phyloP scores from a whole-genome alignment of 2,888 invertebrate genomes.

The Drosophila meridionalis region DNA sequence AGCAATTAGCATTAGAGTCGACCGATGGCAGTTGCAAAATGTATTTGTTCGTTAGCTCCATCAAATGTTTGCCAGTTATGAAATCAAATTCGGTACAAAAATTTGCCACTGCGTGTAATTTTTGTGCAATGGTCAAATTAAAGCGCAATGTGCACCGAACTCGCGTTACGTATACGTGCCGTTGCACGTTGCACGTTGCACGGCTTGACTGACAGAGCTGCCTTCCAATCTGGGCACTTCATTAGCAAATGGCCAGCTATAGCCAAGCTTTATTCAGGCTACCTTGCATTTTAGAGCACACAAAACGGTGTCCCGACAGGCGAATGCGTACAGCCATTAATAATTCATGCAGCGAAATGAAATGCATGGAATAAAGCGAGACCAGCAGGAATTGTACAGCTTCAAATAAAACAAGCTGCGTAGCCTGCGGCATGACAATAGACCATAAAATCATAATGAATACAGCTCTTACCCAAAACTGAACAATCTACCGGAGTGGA shows the following conservation, averaged over 20 bases:
- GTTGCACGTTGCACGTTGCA: not conserved
- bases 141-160: slow-evolving; percentile 8
- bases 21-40: slow-evolving; percentile 1
- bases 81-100: slow-evolving; percentile 12
- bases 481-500: slow-evolving; percentile 1
- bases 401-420: slow-evolving; percentile 16
- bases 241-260: slow-evolving; percentile 33
- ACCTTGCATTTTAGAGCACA: slow-evolving; percentile 3
- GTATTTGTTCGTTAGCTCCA: slow-evolving; percentile 34
- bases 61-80: slow-evolving; percentile 23
- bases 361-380: slow-evolving; percentile 15
- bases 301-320: slow-evolving; percentile 11
- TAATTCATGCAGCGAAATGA: slow-evolving; percentile 39
- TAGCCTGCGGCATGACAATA: not conserved
- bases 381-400: slow-evolving; percentile 8
- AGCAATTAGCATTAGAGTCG: slow-evolving; percentile 41
- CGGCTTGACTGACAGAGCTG: not conserved
- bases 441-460: slow-evolving; percentile 10
- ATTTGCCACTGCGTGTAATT: slow-evolving; percentile 16
- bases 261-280: slow-evolving; percentile 8
- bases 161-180: slow-evolving; percentile 31
- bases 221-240: slow-evolving; percentile 36
- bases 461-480: not conserved
- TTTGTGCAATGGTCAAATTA: slow-evolving; percentile 31
- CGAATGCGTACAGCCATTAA: slow-evolving; percentile 29